Percentiles rank a stretch among this genome's conserved stretches.
phyloP scores from a whole-genome alignment of 2,888 invertebrate species.

The Erebia palarica region DNA sequence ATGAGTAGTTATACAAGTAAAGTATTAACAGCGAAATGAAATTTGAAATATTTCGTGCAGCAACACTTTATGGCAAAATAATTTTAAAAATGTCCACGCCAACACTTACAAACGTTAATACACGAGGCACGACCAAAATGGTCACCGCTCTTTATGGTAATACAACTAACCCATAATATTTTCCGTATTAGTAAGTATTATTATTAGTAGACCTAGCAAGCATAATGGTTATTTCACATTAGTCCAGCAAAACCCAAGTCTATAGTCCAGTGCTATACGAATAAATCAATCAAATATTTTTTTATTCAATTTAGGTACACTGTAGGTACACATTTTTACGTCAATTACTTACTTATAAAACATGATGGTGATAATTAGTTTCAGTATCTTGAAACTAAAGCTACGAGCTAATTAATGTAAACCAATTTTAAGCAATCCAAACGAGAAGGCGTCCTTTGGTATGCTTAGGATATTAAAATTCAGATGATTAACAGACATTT shows the following conservation, averaged over 20 bases:
- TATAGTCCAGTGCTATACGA: not conserved
- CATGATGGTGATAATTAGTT: too few relatives aligned
- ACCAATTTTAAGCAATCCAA: too few relatives aligned
- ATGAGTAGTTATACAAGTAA: not conserved
- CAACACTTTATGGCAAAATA: conserved; percentile 14
- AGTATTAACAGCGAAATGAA: not conserved
- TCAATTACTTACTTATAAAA: too few relatives aligned
- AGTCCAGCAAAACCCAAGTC: not conserved
- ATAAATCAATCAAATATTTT: too few relatives aligned
- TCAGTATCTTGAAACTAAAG: too few relatives aligned
- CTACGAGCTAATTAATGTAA: too few relatives aligned
- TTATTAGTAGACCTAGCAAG: conserved; percentile 4
- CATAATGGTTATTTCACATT: not conserved
- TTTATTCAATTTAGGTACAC: too few relatives aligned
- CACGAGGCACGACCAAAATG: conserved; percentile 23
- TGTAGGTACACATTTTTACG: too few relatives aligned
- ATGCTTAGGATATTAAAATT: too few relatives aligned
- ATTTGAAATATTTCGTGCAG: conserved; percentile 3
- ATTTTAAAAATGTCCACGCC: conserved; percentile 29
- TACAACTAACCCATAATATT: conserved; percentile 21
- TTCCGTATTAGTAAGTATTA: conserved; percentile 9
- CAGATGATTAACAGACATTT: too few relatives aligned
- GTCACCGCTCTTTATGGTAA: conserved; percentile 24
- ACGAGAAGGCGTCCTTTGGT: too few relatives aligned
- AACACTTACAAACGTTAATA: not conserved